These are phyloP conservation scores for Drosophila nr. medialis DNA, from an alignment of 2,888 invertebrate genomes.

Conservation along the genomic window DNA sequence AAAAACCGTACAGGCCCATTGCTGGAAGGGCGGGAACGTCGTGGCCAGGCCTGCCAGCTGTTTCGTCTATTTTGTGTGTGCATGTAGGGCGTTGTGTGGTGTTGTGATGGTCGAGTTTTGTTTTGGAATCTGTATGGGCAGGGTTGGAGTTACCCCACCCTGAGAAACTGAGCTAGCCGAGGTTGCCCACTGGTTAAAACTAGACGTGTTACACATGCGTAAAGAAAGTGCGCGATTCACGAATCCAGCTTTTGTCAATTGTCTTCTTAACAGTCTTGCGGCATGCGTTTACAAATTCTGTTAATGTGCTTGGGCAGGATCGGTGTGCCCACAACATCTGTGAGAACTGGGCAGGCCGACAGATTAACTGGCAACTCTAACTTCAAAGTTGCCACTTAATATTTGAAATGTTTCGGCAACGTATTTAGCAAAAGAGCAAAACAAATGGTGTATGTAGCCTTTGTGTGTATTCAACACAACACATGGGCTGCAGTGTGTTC, in stretches of 20 bases:
- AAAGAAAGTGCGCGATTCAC: constrained; percentile 28
- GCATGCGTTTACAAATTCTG: not conserved
- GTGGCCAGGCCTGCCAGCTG: no score
- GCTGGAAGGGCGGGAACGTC: no score
- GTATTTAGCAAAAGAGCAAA: not conserved
- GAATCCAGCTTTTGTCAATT: constrained; percentile 7
- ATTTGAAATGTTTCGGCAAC: constrained; percentile 5
- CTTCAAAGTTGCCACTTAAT: not conserved
- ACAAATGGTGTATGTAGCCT: not conserved
- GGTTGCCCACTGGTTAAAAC: no score
- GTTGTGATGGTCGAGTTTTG: no score
- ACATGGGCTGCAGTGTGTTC: constrained; percentile 11
- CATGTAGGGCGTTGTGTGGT: no score
- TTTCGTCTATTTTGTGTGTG: no score
- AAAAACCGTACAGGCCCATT: no score
- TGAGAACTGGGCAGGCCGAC: not conserved
- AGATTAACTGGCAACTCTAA: not conserved
- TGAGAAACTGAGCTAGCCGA: no score
- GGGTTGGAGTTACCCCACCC: no score
- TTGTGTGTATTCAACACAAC: not conserved
- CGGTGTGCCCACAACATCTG: not conserved
- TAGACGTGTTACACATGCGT: no score
- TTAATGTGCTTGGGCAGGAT: not conserved
- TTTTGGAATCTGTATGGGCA: no score
- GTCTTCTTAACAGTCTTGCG: not conserved